Percentiles rank a stretch among this genome's conserved stretches.
Evolutionary conservation across 2,797 vertebrate species (phyloP).

Genomic region (Streptopelia turtur): DNA sequence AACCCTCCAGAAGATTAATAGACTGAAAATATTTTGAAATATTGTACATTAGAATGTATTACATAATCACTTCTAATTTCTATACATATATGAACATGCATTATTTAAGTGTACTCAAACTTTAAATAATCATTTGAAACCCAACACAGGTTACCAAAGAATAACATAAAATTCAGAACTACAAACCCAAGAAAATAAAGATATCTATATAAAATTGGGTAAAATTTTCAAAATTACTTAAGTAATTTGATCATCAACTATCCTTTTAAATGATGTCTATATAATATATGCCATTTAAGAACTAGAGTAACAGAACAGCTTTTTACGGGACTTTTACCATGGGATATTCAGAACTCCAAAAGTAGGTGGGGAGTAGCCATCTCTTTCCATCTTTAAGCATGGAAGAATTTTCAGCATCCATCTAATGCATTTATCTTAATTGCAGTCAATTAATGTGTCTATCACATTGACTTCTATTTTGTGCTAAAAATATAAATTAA

Average conservation of each 20-base stretch:
- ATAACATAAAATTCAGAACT: not conserved
- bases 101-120: not conserved
- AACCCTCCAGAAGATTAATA: constrained; percentile 79
- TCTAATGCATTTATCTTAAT: not conserved
- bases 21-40: constrained; percentile 74
- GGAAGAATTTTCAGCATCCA: not conserved
- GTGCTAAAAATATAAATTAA: not conserved
- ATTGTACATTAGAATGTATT: not conserved
- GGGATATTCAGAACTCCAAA: not conserved
- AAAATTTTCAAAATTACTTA: not conserved
- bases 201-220: not conserved
- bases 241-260: not conserved
- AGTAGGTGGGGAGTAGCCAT: not conserved
- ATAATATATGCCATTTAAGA: not conserved
- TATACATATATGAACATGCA: not conserved
- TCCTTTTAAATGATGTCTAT: not conserved
- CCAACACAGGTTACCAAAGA: not conserved
- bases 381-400: not conserved
- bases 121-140: not conserved
- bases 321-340: not conserved
- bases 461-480: not conserved
- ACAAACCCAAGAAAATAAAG: not conserved
- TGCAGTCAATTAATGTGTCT: not conserved
- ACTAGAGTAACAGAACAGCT: not conserved
- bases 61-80: not conserved